phyloP scores from a whole-genome alignment of 2,113 vertebrate genomes.

The Pholis gunnellus region DNA sequence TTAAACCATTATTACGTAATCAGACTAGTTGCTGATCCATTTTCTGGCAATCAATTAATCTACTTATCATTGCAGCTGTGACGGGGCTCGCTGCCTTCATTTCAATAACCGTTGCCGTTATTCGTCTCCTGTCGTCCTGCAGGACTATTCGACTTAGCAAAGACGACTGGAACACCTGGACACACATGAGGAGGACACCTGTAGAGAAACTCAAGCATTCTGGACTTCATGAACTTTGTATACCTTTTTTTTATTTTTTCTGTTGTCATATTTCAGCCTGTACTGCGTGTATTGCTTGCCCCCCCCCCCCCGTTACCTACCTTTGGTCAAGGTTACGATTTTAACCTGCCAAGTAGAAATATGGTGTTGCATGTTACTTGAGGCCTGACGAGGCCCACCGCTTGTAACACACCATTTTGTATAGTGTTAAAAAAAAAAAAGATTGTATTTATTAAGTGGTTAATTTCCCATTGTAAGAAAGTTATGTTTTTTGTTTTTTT shows the following conservation, averaged over 20 bases:
- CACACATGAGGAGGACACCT: conserved; percentile 32
- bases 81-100: not conserved
- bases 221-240: conserved; percentile 63
- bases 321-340: conserved; percentile 26
- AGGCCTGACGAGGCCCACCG: not conserved
- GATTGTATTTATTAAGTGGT: conserved; percentile 78
- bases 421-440: conserved; percentile 57
- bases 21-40: not conserved
- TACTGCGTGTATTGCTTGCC: conserved; percentile 58
- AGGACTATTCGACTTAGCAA: conserved; percentile 82
- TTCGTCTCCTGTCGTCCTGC: conserved; percentile 9
- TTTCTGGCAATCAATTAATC: not conserved
- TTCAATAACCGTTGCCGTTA: not conserved
- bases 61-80: not conserved
- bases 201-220: conserved; percentile 27
- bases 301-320: not conserved
- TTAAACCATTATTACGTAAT: not conserved
- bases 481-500: conserved; percentile 39
- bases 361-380: conserved; percentile 51
- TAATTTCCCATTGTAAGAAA: conserved; percentile 44
- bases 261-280: conserved; percentile 62
- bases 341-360: conserved; percentile 29
- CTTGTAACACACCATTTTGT: conserved; percentile 64
- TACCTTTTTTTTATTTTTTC: conserved; percentile 28
- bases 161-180: conserved; percentile 30